A percentile compares a stretch with the other conserved stretches of the same genome.
phyloP scores from a whole-genome alignment of 2,888 invertebrate genomes.

The Drosophila merina region DNA sequence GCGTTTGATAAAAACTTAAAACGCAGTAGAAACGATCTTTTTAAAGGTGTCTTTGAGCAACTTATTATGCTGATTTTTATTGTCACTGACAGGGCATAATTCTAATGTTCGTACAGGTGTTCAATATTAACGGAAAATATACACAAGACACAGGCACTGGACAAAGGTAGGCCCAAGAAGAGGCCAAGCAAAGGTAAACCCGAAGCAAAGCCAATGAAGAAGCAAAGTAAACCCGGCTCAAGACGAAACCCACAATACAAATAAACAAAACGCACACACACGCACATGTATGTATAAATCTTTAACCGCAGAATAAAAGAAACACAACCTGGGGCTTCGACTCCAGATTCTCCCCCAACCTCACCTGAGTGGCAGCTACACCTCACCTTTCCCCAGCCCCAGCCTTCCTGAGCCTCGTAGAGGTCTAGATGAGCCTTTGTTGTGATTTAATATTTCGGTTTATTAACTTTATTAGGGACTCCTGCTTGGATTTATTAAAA shows the following conservation, averaged over 20 bases:
- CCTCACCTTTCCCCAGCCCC: not conserved
- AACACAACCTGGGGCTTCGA: not conserved
- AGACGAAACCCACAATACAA: slow-evolving; percentile 28
- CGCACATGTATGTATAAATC: slow-evolving; percentile 26
- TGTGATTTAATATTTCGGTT: slow-evolving; percentile 64
- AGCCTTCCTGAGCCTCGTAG: slow-evolving; percentile 12
- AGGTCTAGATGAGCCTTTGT: slow-evolving; percentile 44
- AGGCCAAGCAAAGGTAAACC: slow-evolving; percentile 4
- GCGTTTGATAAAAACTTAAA: not conserved
- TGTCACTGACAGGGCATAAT: slow-evolving; percentile 33
- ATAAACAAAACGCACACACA: slow-evolving; percentile 27
- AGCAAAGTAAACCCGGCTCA: slow-evolving; percentile 8
- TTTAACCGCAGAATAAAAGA: slow-evolving; percentile 1
- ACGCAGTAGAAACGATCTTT: not conserved
- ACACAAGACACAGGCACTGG: slow-evolving; percentile 4
- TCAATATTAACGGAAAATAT: slow-evolving; percentile 42
- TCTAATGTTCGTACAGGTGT: slow-evolving; percentile 59
- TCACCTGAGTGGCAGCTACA: not conserved
- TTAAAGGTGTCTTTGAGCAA: not conserved
- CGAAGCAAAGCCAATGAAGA: slow-evolving; percentile 11
- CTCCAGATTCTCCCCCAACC: not conserved
- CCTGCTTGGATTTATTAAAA: not conserved
- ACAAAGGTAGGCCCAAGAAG: not conserved
- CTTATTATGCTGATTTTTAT: slow-evolving; percentile 37
- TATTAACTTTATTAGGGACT: slow-evolving; percentile 47